phyloP scores from a whole-genome alignment of 2,797 vertebrate genomes.

The Leptoclinus maculatus region DNA sequence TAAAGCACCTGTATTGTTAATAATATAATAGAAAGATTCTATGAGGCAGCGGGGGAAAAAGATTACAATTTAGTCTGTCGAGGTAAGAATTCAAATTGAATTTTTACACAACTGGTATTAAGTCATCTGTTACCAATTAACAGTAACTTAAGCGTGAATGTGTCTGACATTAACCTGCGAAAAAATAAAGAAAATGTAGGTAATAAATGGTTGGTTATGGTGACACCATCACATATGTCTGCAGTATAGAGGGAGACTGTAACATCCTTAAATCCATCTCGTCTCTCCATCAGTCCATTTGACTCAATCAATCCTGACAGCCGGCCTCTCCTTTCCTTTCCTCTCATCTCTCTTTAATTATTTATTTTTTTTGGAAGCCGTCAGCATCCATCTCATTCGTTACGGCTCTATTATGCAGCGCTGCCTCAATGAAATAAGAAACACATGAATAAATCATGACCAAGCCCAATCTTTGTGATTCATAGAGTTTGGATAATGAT shows the following conservation, averaged over 20 bases:
- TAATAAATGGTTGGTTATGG: not conserved
- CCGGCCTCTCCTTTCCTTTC: constrained; percentile 41
- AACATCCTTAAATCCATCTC: constrained; percentile 31
- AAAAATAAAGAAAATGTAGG: not conserved
- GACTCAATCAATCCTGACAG: constrained; percentile 65
- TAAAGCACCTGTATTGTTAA: not conserved
- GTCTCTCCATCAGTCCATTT: constrained; percentile 46
- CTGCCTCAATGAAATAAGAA: constrained; percentile 65
- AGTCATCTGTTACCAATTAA: not conserved
- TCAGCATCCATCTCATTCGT: constrained; percentile 68
- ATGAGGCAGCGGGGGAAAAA: not conserved
- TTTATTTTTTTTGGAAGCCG: constrained; percentile 43
- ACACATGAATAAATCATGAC: constrained; percentile 76
- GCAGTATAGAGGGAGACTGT: constrained; percentile 3
- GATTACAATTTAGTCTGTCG: not conserved
- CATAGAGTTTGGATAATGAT: constrained; percentile 71
- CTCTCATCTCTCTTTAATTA: constrained; percentile 64
- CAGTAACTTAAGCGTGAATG: not conserved
- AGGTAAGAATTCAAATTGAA: not conserved
- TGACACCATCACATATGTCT: constrained; percentile 6
- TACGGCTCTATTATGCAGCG: constrained; percentile 69
- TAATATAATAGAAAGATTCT: not conserved
- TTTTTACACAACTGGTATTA: not conserved
- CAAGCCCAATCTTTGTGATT: constrained; percentile 56
- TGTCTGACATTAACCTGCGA: not conserved